phyloP scores from a whole-genome alignment of 2,113 vertebrate genomes.

The Garra rufa region DNA sequence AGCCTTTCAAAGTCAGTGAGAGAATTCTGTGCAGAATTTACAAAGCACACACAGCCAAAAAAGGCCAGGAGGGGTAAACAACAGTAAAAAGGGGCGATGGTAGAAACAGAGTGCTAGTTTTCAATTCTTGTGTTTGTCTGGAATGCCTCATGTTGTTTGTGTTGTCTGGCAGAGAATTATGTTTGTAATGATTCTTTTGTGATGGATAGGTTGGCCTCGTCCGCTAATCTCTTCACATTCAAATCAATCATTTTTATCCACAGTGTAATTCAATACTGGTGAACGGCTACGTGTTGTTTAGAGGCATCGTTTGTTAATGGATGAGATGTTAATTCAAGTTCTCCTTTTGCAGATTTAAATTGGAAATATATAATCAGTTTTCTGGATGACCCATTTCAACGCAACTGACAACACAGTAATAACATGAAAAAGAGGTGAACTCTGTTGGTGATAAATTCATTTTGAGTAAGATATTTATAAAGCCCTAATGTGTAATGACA shows the following conservation, averaged over 20 bases:
- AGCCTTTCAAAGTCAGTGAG: slow-evolving; percentile 61
- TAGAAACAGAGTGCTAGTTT: slow-evolving; percentile 17
- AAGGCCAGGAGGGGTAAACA: slow-evolving; percentile 53
- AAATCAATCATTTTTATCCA: slow-evolving; percentile 54
- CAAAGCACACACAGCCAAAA: slow-evolving; percentile 59
- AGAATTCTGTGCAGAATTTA: slow-evolving; percentile 68
- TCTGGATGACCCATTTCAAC: not conserved
- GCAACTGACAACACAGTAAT: not conserved
- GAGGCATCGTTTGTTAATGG: slow-evolving; percentile 22
- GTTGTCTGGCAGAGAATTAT: slow-evolving; percentile 40
- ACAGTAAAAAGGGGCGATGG: slow-evolving; percentile 33
- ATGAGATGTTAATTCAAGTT: slow-evolving; percentile 29
- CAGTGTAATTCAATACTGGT: slow-evolving; percentile 58
- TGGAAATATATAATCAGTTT: not conserved
- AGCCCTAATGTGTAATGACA: not conserved
- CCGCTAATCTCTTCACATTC: slow-evolving; percentile 46
- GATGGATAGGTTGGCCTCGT: slow-evolving; percentile 44
- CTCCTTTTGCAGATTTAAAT: slow-evolving; percentile 4
- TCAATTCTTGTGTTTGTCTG: not conserved
- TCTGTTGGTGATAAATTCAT: not conserved
- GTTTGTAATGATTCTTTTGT: slow-evolving; percentile 34
- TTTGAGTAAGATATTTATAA: not conserved
- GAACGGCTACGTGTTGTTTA: slow-evolving; percentile 41
- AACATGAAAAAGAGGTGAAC: not conserved
- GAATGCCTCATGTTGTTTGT: slow-evolving; percentile 11